These are phyloP conservation scores for Melanerpes formicivorus DNA, from an alignment of 2,113 vertebrate genomes.

Conservation along the genomic window DNA sequence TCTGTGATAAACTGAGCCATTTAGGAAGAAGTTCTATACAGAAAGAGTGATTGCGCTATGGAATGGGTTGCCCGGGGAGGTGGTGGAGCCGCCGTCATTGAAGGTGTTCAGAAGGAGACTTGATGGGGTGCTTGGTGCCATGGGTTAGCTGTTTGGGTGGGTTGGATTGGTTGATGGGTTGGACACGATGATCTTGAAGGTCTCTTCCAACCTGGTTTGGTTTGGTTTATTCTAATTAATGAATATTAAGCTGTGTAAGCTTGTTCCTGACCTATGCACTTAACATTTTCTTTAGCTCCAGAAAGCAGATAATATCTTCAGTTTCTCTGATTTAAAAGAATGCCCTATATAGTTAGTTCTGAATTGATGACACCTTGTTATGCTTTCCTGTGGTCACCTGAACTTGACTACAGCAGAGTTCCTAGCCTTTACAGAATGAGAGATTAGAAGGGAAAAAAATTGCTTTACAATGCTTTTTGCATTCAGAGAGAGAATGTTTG, in stretches of 20 bases:
- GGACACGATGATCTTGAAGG: no score
- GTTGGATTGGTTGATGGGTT: no score
- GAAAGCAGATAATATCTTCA: background rate
- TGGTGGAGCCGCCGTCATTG: no score
- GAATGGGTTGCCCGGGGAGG: no score
- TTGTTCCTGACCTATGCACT: background rate
- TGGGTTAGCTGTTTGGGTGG: no score
- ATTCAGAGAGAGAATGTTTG: background rate
- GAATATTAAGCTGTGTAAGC: background rate
- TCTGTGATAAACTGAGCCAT: background rate
- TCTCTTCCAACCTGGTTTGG: no score
- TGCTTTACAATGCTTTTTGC: background rate
- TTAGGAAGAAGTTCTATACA: no score
- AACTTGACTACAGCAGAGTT: background rate
- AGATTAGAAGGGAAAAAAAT: background rate
- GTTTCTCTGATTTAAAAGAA: background rate
- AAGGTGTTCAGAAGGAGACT: no score
- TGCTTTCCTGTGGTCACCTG: background rate
- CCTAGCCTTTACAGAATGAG: background rate
- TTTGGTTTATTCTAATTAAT: background rate
- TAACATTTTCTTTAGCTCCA: background rate
- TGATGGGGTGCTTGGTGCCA: no score
- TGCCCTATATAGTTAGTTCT: background rate
- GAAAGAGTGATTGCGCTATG: no score
- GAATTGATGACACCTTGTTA: fast-evolving